Evolutionary conservation across 2,113 vertebrate species (phyloP), one percentile per base, ranked within the genome.

Genomic region (Mirounga angustirostris): DNA sequence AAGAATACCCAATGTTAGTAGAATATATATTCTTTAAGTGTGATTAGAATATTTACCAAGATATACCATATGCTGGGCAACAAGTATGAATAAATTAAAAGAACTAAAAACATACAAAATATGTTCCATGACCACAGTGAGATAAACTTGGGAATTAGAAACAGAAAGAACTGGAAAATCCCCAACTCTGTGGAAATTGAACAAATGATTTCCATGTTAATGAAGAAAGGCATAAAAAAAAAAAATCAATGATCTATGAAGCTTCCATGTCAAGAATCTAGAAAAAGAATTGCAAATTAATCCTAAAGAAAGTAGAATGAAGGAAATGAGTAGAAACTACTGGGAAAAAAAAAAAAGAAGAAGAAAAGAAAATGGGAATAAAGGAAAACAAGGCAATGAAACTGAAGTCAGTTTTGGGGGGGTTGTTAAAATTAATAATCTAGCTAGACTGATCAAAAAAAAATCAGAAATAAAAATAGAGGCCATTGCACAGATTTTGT

Each of bases 91-190:
- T 81, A 82, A 89, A 59, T 93, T 91, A 83, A 52, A 94, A 96
- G 18, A 93, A 78, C 30, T 94, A 91, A 93, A 93, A 74, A 83
- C 28, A 88, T 21, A 65, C 24, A 96, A 19, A 80, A 43, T 43
- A 73, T 83, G 21, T 33, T 58, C 56, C 26, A 82, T 76, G 21
- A 73, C 15, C 36, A 92, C 63, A 88, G 59, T 74, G 40, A 83
- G 26, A 93, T 71, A 81, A 92, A 54, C 61, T 87, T 52, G 85
- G 33, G 95, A 97, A 88, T 79, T 33, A 94, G 14, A 89, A 85
- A 85, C 73, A 85, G 52, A 89, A 22, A 50, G 2, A 94, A 87
- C 33, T 94, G 58, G 46, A 84, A 96, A 96, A 84, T 46, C 14
- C 12, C 18, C 78, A 91, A 71, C 46, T 84, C 84, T 40, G 22